Conservation (phyloP, 2,797 vertebrate species). For the Oryzias sinensis region DNA sequence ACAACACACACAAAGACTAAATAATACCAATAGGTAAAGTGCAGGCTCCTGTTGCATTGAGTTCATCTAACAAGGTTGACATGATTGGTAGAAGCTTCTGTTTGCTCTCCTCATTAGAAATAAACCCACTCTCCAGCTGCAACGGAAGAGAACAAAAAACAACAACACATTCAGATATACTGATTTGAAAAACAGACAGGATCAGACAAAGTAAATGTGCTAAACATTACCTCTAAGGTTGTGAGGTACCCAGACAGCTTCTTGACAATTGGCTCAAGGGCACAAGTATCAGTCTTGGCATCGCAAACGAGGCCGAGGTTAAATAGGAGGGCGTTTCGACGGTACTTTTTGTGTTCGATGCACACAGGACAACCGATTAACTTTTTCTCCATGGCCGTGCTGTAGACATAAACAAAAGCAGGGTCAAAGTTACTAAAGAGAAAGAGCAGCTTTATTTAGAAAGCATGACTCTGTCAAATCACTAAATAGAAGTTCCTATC, state of each 20-base stretch:
- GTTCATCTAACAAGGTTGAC: constrained; percentile 93
- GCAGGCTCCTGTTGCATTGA: constrained; percentile 93
- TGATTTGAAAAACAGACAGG: background rate
- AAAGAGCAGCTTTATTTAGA: background rate
- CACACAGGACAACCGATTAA: constrained; percentile 97
- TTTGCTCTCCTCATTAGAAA: constrained; percentile 96
- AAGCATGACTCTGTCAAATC: too few relatives aligned
- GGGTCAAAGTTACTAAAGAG: background rate
- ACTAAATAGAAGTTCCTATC: background rate
- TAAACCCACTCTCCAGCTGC: constrained; percentile 95
- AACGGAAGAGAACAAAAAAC: constrained; percentile 21
- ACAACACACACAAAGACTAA: too few relatives aligned
- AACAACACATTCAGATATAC: background rate
- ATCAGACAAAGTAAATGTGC: background rate
- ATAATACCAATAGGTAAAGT: constrained; percentile 90
- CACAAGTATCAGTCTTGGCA: constrained; percentile 91
- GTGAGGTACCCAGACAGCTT: constrained; percentile 97
- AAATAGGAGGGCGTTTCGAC: constrained; percentile 94
- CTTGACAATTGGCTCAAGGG: constrained; percentile 96
- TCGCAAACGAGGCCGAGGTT: constrained; percentile 96
- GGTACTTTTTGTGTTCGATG: constrained; percentile 98
- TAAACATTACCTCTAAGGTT: constrained; percentile 86
- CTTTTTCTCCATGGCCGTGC: constrained; percentile 98
- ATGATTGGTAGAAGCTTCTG: constrained; percentile 96
- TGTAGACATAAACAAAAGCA: constrained; percentile 40